A percentile compares a stretch with the other conserved stretches of the same genome.
phyloP scores from a whole-genome alignment of 2,888 invertebrate genomes.

The Zonitis immaculata region DNA sequence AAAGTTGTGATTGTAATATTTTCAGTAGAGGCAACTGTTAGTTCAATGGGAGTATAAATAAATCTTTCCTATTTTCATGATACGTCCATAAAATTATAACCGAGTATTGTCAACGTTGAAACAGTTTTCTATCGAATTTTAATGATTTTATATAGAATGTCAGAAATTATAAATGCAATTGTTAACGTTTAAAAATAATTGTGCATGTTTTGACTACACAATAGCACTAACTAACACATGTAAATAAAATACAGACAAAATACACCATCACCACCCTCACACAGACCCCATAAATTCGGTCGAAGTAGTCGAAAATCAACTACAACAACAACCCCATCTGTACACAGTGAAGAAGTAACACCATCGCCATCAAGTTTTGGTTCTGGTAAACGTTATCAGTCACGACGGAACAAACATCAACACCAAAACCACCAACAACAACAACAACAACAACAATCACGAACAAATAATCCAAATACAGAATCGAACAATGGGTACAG shows the following conservation, averaged over 20 bases:
- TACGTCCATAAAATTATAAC: too few relatives aligned
- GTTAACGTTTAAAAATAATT: not conserved
- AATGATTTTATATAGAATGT: too few relatives aligned
- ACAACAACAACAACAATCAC: slow-evolving; percentile 43
- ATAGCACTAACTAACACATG: slow-evolving; percentile 44
- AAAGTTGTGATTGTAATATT: too few relatives aligned
- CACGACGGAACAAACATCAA: slow-evolving; percentile 44
- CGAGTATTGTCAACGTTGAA: too few relatives aligned
- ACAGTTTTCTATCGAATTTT: too few relatives aligned
- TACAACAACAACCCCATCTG: slow-evolving; percentile 63
- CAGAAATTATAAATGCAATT: too few relatives aligned
- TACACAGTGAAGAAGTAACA: slow-evolving; percentile 56
- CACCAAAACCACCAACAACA: slow-evolving; percentile 27
- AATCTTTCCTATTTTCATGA: too few relatives aligned
- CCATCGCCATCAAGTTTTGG: slow-evolving; percentile 41
- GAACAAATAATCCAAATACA: slow-evolving; percentile 31
- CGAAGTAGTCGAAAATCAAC: slow-evolving; percentile 46
- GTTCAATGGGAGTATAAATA: too few relatives aligned
- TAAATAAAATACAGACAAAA: slow-evolving; percentile 48
- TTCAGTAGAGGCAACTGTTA: too few relatives aligned
- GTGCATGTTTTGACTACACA: slow-evolving; percentile 12
- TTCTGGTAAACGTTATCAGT: slow-evolving; percentile 54
- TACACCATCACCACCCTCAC: slow-evolving; percentile 33
- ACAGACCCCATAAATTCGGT: slow-evolving; percentile 44
- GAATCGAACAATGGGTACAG: slow-evolving; percentile 31